These are phyloP conservation scores for Ornithoptera alexandrae DNA, from an alignment of 2,888 invertebrate species.

Conservation along the genomic window DNA sequence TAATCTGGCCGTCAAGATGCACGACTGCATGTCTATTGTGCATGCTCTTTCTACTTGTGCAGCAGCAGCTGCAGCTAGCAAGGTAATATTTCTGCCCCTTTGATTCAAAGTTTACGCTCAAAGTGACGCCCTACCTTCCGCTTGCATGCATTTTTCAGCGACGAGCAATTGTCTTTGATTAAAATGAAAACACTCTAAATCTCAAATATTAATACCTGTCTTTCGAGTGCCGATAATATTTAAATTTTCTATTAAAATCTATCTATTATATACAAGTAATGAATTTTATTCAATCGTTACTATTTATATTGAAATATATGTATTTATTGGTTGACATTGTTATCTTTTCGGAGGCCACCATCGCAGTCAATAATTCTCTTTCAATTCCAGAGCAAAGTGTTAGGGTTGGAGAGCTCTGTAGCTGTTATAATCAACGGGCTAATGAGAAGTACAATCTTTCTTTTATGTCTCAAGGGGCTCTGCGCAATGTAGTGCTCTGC, in stretches of 20 bases:
- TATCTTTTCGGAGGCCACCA: too few relatives aligned
- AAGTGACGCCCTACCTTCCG: conserved; percentile 42
- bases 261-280: too few relatives aligned
- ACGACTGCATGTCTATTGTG: conserved; percentile 54
- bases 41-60: conserved; percentile 49
- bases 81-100: conserved; percentile 64
- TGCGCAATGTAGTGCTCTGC: neutral
- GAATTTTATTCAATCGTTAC: too few relatives aligned
- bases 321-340: too few relatives aligned
- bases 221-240: neutral
- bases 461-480: neutral
- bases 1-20: conserved; percentile 61
- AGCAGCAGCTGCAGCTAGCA: conserved; percentile 38
- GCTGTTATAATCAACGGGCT: neutral
- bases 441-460: conserved; percentile 1
- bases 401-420: neutral
- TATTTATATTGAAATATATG: too few relatives aligned
- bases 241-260: neutral
- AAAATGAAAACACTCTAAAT: conserved; percentile 38
- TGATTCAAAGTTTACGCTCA: conserved; percentile 44
- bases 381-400: neutral
- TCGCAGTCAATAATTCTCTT: too few relatives aligned
- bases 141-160: conserved; percentile 44
- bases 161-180: conserved; percentile 43
- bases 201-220: conserved; percentile 11